Conservation (phyloP, 2,113 vertebrate species). For the Oreochromis niloticus region DNA sequence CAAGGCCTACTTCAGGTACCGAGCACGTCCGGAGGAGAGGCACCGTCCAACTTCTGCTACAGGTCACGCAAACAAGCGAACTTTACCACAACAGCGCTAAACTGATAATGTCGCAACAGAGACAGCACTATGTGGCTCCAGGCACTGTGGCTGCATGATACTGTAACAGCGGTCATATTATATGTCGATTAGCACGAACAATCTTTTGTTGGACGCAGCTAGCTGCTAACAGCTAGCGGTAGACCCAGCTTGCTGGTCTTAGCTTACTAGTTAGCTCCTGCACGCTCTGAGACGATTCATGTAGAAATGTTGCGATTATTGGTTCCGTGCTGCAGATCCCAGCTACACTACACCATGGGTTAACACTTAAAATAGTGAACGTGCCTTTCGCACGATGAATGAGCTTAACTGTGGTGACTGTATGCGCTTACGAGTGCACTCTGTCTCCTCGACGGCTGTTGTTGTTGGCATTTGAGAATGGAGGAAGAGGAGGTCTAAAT, state of each 20-base stretch:
- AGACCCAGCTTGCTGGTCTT: slow-evolving; percentile 24
- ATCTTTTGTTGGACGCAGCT: slow-evolving; percentile 61
- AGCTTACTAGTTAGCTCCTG: slow-evolving; percentile 55
- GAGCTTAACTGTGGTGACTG: not conserved
- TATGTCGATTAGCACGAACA: not conserved
- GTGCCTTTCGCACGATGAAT: not conserved
- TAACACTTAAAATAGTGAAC: not conserved
- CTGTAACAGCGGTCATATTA: not conserved
- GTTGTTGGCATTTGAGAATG: slow-evolving; percentile 75
- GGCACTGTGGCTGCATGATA: not conserved
- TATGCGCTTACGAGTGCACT: slow-evolving; percentile 72
- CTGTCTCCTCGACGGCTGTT: slow-evolving; percentile 72
- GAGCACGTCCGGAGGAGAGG: slow-evolving; percentile 57
- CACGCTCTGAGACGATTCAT: slow-evolving; percentile 52
- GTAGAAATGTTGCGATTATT: not conserved
- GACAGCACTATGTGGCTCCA: not conserved
- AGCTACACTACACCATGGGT: not conserved
- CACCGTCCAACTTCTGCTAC: slow-evolving; percentile 62
- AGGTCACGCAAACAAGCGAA: slow-evolving; percentile 49
- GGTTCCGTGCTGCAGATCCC: not conserved
- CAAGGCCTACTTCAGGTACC: slow-evolving; percentile 62
- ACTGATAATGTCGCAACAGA: not conserved
- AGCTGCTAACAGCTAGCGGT: slow-evolving; percentile 53
- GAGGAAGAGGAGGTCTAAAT: slow-evolving; percentile 80
- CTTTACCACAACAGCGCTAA: not conserved